Evolutionary conservation across 2,797 vertebrate genomes (phyloP).

Genomic region (Hirundo rustica): DNA sequence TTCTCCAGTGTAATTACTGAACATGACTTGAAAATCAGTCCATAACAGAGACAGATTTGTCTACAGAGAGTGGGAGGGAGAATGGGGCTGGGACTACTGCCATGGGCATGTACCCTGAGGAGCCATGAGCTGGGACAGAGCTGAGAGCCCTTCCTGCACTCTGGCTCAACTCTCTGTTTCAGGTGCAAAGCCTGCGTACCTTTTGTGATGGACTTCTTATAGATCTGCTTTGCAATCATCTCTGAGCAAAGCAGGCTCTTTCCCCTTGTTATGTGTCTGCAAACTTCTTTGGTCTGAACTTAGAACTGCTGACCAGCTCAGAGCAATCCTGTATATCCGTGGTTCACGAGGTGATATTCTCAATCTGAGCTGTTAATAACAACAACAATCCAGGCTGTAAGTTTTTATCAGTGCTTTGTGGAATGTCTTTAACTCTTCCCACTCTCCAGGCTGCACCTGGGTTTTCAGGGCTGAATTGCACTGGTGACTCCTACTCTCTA

Average conservation of each 20-base stretch:
- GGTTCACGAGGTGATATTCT: background rate
- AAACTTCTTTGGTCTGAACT: background rate
- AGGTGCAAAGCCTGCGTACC: background rate
- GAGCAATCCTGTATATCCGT: rapidly evolving
- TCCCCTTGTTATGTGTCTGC: background rate
- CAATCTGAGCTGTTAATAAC: background rate
- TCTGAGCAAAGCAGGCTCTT: background rate
- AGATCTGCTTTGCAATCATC: background rate
- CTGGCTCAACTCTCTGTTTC: rapidly evolving
- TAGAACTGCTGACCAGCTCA: background rate
- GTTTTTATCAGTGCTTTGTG: background rate
- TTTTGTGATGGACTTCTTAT: background rate
- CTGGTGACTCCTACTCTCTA: background rate
- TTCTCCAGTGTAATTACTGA: background rate
- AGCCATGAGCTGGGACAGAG: background rate
- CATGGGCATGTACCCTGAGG: rapidly evolving
- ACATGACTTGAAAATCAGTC: background rate
- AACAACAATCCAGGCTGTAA: background rate
- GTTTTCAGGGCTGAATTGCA: background rate
- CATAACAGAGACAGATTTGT: background rate
- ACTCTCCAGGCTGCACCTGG: background rate
- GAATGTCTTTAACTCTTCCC: background rate
- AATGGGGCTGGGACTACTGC: background rate
- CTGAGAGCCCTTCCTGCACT: background rate
- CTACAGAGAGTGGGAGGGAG: background rate